Base-by-base conservation (phyloP, 2,888 invertebrate species). In the Amorpha juglandis region DNA sequence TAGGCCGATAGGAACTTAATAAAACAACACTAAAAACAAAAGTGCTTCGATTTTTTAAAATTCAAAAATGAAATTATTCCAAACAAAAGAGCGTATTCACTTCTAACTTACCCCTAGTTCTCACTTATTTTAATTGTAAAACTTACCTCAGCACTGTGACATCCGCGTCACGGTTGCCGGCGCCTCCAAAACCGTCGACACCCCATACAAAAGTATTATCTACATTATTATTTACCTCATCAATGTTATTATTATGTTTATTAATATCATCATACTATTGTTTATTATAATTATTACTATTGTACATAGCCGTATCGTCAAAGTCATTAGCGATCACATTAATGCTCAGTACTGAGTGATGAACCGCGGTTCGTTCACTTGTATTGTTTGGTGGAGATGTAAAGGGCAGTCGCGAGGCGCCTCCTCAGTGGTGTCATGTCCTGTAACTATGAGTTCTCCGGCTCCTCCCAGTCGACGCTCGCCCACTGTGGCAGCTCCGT, bases 401-500 rank as follows among this genome's bases (percentile, higher is more conserved):
- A 71, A n/a, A 76, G 73, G 68, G 68, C 67, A 55, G 70, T 71
- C 47, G 86, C 86, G 81, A 90, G 88, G 86, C 87, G 88, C 80
- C 74, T 79, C 80, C 76, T 73, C 75, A 87, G 76, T 75, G 84
- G 82, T 79, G 80, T 78, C 72, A 84, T 71, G 74, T 84, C 84
- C 77, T 82, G 82, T 80, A 75, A 92, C 92, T 92, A 93, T 88
- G 92, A 92, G 71, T 67, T 81, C 38, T 96, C 95, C 53, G 94
- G 94, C 78, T 97, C 97, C 68, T 94, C 93, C 98, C 98, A 98
- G 77, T 98, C 97, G 63, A 96, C 95, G 82, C 95, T 94, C 48
- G 99, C 98, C 99, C 99, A 99, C 65, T 96, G 96, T 0, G 99
- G 99, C 77, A 98, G 93, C 81, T 97, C 96, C 1, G 98, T 98